Conservation (phyloP, 2,113 vertebrate species). For the Hucho hucho region DNA sequence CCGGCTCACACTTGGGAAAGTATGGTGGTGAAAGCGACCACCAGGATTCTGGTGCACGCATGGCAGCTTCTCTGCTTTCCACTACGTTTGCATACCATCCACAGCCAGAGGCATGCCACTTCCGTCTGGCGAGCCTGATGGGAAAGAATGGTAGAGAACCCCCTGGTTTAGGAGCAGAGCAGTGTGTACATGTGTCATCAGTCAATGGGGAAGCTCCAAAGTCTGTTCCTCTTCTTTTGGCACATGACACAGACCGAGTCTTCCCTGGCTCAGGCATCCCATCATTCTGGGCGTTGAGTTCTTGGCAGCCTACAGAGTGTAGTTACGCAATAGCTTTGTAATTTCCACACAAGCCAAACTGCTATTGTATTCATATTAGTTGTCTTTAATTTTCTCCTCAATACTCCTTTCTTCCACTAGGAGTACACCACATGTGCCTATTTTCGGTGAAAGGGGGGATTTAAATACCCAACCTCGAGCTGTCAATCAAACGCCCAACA, state of each 20-base stretch:
- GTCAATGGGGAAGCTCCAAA: constrained; percentile 65
- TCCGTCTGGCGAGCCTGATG: constrained; percentile 62
- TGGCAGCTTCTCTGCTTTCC: constrained; percentile 28
- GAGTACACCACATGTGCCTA: constrained; percentile 62
- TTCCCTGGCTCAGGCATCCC: constrained; percentile 47
- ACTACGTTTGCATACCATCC: constrained; percentile 29
- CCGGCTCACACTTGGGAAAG: constrained; percentile 20
- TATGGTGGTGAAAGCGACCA: constrained; percentile 28
- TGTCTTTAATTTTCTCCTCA: not conserved
- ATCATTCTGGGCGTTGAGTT: constrained; percentile 48
- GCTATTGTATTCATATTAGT: constrained; percentile 59
- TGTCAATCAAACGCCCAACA: constrained; percentile 64
- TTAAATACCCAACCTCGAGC: constrained; percentile 64
- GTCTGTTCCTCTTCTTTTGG: constrained; percentile 61
- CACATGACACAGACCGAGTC: constrained; percentile 53
- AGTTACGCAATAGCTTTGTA: constrained; percentile 67
- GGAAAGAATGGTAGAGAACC: constrained; percentile 61
- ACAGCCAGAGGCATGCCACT: constrained; percentile 60
- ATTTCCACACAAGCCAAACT: constrained; percentile 56
- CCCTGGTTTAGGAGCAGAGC: constrained; percentile 48
- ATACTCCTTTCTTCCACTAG: constrained; percentile 50
- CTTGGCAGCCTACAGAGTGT: constrained; percentile 49
- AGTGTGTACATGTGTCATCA: constrained; percentile 38
- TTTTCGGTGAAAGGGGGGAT: constrained; percentile 57
- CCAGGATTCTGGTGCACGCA: constrained; percentile 15